Evolutionary conservation across 2,888 invertebrate genomes (phyloP), one percentile per base, ranked within the genome.

Genomic region (Polyommatus icarus): DNA sequence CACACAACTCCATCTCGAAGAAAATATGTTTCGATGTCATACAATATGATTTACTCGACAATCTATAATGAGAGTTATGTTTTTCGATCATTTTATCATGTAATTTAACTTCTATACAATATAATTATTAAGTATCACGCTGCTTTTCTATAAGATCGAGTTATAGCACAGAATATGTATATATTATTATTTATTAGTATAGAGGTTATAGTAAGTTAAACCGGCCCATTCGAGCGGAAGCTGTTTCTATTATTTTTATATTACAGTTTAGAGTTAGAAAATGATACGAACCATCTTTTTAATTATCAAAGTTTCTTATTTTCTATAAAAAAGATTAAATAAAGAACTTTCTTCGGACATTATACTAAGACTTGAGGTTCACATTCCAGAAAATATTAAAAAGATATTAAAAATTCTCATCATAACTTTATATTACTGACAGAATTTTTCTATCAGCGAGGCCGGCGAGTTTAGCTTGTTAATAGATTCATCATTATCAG

Each of bases 371-470:
- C 59, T 20, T 20, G 20, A 20, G 59, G 59, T 8, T 20, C 8
- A 20, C n/a, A 20, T 20, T 20, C 20, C 0, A 20, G 20, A n/a
- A 59, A 0, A 59, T 20, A 59, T 59, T 59, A 59, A 8, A 20
- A 59, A 20, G 59, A 59, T 59, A 59, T n/a, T 59, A 59, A 59
- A n/a, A 8, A 59, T 59, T 59, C 59, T 59, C 59, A n/a, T 20
- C 57, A 7, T 59, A 20, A 7, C 0, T n/a, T 59, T 4, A 54
- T 54, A 18, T 54, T 59, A 18, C 4, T 59, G 8, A 20, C 20
- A n/a, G 20, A 59, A 59, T 59, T 20, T 59, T 59, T 59, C 7
- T 59, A 59, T n/a, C n/a, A n/a, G 57, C n/a, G 7, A 1, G 57
- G n/a, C n/a, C n/a, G 15, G n/a, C n/a, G 7, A 57, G 15, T 18